These are phyloP conservation scores for Anarrhichthys ocellatus DNA, from an alignment of 2,113 vertebrate species.

Conservation along the genomic window DNA sequence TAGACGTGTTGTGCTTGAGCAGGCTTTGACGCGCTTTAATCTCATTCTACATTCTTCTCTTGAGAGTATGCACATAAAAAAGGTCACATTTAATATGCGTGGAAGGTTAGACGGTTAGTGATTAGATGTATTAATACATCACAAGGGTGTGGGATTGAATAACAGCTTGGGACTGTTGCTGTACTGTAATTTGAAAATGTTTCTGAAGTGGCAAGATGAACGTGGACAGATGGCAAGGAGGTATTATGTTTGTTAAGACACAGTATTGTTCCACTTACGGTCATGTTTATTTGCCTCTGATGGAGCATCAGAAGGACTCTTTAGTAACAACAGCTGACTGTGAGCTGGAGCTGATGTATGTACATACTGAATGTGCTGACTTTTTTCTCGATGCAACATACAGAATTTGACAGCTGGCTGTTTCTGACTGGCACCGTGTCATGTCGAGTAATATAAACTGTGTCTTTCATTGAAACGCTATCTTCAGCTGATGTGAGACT, in stretches of 20 bases:
- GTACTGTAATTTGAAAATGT: neutral
- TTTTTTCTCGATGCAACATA: neutral
- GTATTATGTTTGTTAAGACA: neutral
- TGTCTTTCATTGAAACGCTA: neutral
- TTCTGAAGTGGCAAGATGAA: no score
- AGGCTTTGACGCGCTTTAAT: conserved; percentile 30
- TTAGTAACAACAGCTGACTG: neutral
- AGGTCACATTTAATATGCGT: conserved; percentile 18
- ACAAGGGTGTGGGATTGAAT: neutral
- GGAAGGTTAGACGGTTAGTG: neutral
- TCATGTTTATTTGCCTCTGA: neutral
- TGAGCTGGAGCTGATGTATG: neutral
- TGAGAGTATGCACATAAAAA: conserved; percentile 35
- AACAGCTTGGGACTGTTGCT: neutral
- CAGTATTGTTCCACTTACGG: neutral
- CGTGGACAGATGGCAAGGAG: no score
- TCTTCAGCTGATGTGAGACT: neutral
- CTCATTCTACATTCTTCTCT: conserved; percentile 35
- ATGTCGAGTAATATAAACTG: neutral
- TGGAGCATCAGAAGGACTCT: neutral
- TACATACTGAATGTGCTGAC: neutral
- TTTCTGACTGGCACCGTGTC: neutral
- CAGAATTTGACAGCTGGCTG: neutral
- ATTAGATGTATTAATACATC: conserved; percentile 14
- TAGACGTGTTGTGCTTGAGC: conserved; percentile 17